Conservation (phyloP, 2,797 vertebrate species). For the Gymnodraco acuticeps region DNA sequence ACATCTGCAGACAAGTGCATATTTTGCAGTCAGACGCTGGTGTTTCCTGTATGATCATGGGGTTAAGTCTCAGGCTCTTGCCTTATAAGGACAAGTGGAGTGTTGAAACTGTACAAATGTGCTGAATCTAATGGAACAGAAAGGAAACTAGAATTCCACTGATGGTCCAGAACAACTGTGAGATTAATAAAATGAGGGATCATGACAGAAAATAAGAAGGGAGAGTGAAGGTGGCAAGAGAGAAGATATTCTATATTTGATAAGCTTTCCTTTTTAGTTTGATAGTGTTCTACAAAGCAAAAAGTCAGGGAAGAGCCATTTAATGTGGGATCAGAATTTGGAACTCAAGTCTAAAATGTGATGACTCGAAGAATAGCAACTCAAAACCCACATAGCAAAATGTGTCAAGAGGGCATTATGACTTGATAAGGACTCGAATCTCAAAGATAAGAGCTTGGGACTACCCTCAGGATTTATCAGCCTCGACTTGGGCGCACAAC, state of each 20-base stretch:
- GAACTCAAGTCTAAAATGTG: background rate
- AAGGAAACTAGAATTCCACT: conserved; percentile 57
- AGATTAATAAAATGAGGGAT: conserved; percentile 23
- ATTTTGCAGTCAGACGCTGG: conserved; percentile 28
- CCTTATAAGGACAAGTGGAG: conserved; percentile 69
- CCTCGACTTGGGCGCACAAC: too few relatives aligned
- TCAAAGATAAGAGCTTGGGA: background rate
- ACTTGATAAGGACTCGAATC: background rate
- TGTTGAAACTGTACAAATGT: conserved; percentile 54
- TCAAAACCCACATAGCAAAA: background rate
- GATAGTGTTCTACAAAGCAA: background rate
- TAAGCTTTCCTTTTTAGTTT: conserved; percentile 4
- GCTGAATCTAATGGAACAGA: conserved; percentile 72
- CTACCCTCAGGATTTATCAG: background rate
- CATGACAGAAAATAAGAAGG: background rate
- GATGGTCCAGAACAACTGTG: conserved; percentile 54
- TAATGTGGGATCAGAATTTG: background rate
- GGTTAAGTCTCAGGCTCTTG: conserved; percentile 40
- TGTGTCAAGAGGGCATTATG: background rate
- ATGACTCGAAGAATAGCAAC: background rate
- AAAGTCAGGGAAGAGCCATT: background rate
- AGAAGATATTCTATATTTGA: conserved; percentile 9
- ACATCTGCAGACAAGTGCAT: conserved; percentile 25
- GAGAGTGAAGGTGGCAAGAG: background rate
- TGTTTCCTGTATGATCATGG: conserved; percentile 46